Evolutionary conservation across 2,113 vertebrate genomes (phyloP).

Genomic region (Ornithorhynchus anatinus): DNA sequence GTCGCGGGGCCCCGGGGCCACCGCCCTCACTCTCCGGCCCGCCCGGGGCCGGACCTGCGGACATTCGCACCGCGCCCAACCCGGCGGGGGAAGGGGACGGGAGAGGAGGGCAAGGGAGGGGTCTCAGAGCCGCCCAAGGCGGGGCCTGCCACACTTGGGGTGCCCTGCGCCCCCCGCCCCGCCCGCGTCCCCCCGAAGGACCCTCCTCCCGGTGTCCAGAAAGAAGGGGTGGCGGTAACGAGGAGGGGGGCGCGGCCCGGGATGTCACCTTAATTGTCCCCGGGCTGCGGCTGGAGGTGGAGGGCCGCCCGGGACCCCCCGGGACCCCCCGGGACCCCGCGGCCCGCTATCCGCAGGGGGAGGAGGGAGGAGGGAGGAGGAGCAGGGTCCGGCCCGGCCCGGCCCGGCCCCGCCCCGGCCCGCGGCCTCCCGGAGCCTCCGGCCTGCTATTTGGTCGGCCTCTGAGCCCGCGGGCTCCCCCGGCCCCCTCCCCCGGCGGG

Average conservation of each 20-base stretch:
- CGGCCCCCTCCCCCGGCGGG: slow-evolving; percentile 60
- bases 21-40: no score
- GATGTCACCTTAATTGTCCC: neutral
- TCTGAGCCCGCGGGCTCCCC: neutral
- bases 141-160: no score
- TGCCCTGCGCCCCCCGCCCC: neutral
- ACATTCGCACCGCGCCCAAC: no score
- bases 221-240: no score
- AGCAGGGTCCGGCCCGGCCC: neutral
- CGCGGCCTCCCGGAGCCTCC: slow-evolving; percentile 26
- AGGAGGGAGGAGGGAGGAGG: neutral
- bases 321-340: neutral
- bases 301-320: slow-evolving; percentile 29
- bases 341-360: neutral
- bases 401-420: slow-evolving; percentile 25
- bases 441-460: slow-evolving; percentile 15
- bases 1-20: no score
- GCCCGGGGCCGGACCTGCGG: no score
- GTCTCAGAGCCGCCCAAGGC: neutral
- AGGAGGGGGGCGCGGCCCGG: neutral
- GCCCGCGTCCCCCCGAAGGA: neutral
- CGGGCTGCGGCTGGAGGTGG: neutral
- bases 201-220: no score
- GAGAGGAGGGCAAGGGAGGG: no score
- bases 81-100: no score